Conservation (phyloP, 1,140 invertebrate species). For the Zophobas atratus region DNA sequence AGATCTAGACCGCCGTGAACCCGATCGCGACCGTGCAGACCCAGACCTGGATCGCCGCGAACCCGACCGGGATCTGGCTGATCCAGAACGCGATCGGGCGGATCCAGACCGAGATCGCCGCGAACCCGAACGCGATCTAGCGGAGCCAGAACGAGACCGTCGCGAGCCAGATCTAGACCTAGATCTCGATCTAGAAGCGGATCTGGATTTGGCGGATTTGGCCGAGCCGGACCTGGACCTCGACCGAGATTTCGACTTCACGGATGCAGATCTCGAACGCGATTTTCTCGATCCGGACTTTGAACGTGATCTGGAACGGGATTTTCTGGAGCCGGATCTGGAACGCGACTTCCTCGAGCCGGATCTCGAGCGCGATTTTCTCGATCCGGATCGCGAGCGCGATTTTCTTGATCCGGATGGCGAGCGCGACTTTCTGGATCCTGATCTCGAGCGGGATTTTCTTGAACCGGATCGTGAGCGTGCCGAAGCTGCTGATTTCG, state of each 20-base stretch:
- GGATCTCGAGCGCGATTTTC: conserved; percentile 64
- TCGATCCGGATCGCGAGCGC: conserved; percentile 51
- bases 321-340: conserved; percentile 59
- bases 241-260: conserved; percentile 62
- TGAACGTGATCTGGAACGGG: conserved; percentile 57
- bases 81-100: conserved; percentile 64
- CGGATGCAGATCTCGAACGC: conserved; percentile 52
- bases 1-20: conserved; percentile 56
- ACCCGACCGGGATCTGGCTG: conserved; percentile 58
- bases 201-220: conserved; percentile 58
- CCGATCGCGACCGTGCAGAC: conserved; percentile 58
- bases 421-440: conserved; percentile 47
- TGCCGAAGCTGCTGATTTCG: neutral
- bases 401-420: conserved; percentile 49
- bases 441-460: conserved; percentile 50
- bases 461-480: conserved; percentile 46
- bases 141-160: conserved; percentile 66
- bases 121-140: conserved; percentile 66
- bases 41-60: conserved; percentile 58
- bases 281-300: conserved; percentile 56
- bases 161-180: conserved; percentile 64
- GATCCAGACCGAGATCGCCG: conserved; percentile 65
- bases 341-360: conserved; percentile 62
- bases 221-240: conserved; percentile 4
- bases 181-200: conserved; percentile 59